Evolutionary conservation across 2,113 vertebrate genomes (phyloP).

Genomic region (Ptilorrhoa leucosticta): DNA sequence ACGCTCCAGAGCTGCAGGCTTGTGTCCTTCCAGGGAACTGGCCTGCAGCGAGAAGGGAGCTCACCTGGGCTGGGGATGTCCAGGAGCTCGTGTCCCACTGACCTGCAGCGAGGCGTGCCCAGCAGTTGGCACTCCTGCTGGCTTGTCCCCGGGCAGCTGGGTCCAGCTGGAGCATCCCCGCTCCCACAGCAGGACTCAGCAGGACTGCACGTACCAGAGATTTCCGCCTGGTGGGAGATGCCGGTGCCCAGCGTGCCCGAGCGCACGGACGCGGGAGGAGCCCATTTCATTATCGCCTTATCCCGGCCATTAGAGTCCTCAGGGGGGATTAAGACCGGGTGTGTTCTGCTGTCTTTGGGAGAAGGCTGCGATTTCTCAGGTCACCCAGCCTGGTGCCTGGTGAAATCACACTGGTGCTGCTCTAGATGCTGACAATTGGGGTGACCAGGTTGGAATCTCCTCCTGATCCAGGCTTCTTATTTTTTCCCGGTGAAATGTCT

Average conservation of each 20-base stretch:
- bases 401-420: background rate
- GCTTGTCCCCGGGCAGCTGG: background rate
- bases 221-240: background rate
- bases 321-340: background rate
- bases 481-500: background rate
- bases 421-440: background rate
- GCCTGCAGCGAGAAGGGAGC: background rate
- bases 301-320: background rate
- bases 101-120: background rate
- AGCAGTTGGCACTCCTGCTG: accelerated
- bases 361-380: background rate
- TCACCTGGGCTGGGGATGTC: background rate
- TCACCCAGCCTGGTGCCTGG: background rate
- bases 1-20: background rate
- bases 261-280: background rate
- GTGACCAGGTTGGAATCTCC: background rate
- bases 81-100: accelerated
- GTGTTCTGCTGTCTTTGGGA: background rate
- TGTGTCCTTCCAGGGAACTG: background rate
- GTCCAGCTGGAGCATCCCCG: background rate
- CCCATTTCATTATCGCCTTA: background rate
- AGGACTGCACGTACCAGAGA: accelerated
- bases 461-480: background rate
- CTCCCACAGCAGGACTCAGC: accelerated
- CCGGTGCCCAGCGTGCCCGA: accelerated